A percentile compares a stretch with the other conserved stretches of the same genome.
These are phyloP conservation scores for Oryzias melastigma DNA, from an alignment of 2,113 vertebrate genomes.

Conservation along the genomic window DNA sequence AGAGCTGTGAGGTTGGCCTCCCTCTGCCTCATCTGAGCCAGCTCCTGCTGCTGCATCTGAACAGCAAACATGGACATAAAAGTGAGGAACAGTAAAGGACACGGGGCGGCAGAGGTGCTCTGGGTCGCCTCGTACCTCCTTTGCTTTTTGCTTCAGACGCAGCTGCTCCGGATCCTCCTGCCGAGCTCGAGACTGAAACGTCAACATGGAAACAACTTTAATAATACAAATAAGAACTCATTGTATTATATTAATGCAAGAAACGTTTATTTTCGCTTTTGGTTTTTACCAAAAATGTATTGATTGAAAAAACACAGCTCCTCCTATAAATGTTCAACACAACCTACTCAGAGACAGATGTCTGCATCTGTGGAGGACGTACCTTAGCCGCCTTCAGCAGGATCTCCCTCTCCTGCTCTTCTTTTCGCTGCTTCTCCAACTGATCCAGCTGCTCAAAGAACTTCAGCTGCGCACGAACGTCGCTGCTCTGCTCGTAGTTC, in stretches of 20 bases:
- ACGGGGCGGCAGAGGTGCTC: not conserved
- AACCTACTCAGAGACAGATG: not conserved
- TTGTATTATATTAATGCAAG: no score
- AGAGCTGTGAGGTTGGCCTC: slow-evolving; percentile 95
- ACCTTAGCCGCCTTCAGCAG: slow-evolving; percentile 97
- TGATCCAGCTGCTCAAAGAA: slow-evolving; percentile 98
- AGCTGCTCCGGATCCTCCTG: slow-evolving; percentile 98
- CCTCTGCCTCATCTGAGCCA: slow-evolving; percentile 93
- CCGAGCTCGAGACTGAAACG: slow-evolving; percentile 89
- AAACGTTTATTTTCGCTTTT: no score
- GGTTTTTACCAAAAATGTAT: no score
- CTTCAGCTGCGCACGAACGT: slow-evolving; percentile 91
- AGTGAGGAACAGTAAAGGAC: not conserved
- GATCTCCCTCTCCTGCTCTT: slow-evolving; percentile 96
- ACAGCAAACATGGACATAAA: slow-evolving; percentile 3
- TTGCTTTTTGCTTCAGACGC: slow-evolving; percentile 95
- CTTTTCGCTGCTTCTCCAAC: slow-evolving; percentile 93
- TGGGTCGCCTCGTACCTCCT: slow-evolving; percentile 82
- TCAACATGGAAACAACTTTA: slow-evolving; percentile 1
- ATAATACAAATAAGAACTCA: not conserved
- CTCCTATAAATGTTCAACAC: no score
- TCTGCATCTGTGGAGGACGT: slow-evolving; percentile 2
- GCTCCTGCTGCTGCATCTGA: slow-evolving; percentile 97
- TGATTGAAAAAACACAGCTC: no score
- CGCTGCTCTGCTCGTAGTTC: slow-evolving; percentile 86